These are phyloP conservation scores for Paramuricea clavata DNA, from an alignment of 92 coral and sea anemone species.

Conservation along the genomic window DNA sequence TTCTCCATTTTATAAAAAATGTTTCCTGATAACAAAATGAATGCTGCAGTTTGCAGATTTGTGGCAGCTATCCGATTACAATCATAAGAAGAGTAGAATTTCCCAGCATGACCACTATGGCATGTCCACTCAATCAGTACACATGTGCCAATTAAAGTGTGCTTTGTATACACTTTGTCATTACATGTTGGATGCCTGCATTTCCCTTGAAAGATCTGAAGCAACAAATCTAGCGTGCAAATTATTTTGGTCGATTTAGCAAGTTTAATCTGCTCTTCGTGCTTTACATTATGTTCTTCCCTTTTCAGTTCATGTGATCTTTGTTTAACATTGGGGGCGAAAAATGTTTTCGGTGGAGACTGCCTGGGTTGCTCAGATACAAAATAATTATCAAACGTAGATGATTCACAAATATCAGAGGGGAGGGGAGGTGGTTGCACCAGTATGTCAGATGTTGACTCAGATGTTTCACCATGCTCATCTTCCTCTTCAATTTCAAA, in stretches of 20 bases:
- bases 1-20: no score
- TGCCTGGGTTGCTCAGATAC: no score
- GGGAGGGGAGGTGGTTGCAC: conserved; percentile 7
- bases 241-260: conserved; percentile 55
- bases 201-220: conserved; percentile 36
- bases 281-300: no score
- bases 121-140: conserved; percentile 49
- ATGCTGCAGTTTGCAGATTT: conserved; percentile 48
- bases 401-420: no score
- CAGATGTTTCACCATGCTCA: conserved; percentile 18
- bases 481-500: conserved; percentile 7
- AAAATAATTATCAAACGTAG: no score
- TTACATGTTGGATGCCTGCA: conserved; percentile 60
- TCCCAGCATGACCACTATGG: no score
- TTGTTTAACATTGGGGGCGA: no score
- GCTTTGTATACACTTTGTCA: no score
- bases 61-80: conserved; percentile 37
- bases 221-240: no score
- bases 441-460: conserved; percentile 9
- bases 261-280: conserved; percentile 55
- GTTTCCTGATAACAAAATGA: no score
- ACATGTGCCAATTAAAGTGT: conserved; percentile 39
- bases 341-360: no score
- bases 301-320: conserved; percentile 11
- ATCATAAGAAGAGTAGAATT: conserved; percentile 50